Evolutionary conservation across 2,797 vertebrate species (phyloP), one percentile per base, ranked within the genome.

Genomic region (Ptychadena robeensis): DNA sequence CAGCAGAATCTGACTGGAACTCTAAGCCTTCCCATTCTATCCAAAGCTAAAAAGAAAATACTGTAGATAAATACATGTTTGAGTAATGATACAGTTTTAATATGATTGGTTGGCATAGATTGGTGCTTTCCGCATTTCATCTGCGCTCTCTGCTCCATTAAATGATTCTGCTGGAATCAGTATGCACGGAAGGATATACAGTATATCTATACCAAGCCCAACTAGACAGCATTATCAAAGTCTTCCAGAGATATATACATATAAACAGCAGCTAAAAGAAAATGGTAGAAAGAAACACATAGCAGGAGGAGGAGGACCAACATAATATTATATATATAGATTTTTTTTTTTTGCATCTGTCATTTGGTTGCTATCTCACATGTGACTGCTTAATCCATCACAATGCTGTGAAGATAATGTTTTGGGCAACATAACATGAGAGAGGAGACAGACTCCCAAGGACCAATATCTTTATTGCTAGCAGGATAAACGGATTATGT

Each of bases 401-500:
- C 97, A 99, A 98, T 99, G 97, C 97, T 97, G 96, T 97, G 96
- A 97, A 98, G 98, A 99, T 99, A 99, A 99, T 99, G 98, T 99
- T 99, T 99, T 98, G 97, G 98, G 97, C 95, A 93, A 99, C 99
- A 99, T 99, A 99, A 98, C 98, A 99, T 98, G 97, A 99, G 97
- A 99, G 97, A 98, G 96, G 97, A 97, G 98, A 98, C 99, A 99
- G 97, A 99, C 97, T 98, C 97, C 97, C 98, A 98, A 98, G 97
- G 98, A 99, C 98, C 97, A 99, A 97, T 99, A 99, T 99, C 98
- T 99, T 99, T 98, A 99, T 99, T 99, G 98, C 98, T 98, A 94
- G 96, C 96, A 98, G 98, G 98, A 99, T 99, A 99, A 99, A 99
- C 97, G 97, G 98, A 99, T 99, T 99, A 99, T 99, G 97, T 98